These are phyloP conservation scores for Aphidius ervi DNA, from an alignment of 1,140 invertebrate genomes.

Conservation along the genomic window DNA sequence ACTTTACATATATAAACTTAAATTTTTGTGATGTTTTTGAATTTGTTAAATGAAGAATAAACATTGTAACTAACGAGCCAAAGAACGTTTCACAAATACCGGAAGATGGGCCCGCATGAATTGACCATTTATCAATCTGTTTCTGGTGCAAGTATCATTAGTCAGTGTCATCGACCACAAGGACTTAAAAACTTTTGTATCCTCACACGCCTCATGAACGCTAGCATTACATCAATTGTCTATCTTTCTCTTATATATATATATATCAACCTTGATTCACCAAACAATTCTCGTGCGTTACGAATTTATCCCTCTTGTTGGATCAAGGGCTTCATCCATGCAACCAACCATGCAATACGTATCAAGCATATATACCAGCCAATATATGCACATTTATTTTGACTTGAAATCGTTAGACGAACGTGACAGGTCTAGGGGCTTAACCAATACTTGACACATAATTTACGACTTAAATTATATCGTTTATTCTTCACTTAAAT, in stretches of 20 bases:
- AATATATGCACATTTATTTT: background rate
- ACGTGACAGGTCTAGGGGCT: constrained; percentile 12
- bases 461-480: no score
- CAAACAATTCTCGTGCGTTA: background rate
- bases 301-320: background rate
- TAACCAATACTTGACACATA: constrained; percentile 13
- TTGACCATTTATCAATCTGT: constrained; percentile 37
- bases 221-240: background rate
- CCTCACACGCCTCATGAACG: constrained; percentile 11
- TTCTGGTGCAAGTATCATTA: constrained; percentile 30
- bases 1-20: no score
- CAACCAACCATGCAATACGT: background rate
- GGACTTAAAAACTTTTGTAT: constrained; percentile 23
- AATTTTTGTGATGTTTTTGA: no score
- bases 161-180: constrained; percentile 30
- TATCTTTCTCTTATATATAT: background rate
- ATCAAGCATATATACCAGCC: background rate
- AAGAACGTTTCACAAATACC: constrained; percentile 5
- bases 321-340: background rate
- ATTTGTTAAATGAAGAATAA: background rate
- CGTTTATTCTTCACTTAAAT: no score
- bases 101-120: constrained; percentile 13
- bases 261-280: background rate
- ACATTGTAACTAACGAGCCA: constrained; percentile 5
- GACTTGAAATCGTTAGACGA: constrained; percentile 19